phyloP scores from a whole-genome alignment of 2,888 invertebrate genomes.

The Stenolophus ochropezus region DNA sequence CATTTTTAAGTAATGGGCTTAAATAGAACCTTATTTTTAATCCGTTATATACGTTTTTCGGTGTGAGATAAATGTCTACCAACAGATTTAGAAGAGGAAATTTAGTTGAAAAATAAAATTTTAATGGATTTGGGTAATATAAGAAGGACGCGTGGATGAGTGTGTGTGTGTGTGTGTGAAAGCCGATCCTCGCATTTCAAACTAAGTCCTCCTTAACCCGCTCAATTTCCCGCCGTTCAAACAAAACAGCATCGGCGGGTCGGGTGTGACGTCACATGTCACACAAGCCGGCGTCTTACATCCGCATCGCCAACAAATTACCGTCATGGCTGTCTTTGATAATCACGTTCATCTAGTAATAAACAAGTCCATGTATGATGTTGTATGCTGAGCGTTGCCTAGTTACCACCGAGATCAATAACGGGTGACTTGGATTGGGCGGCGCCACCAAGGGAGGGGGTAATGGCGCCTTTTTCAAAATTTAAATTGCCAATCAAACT shows the following conservation, averaged over 20 bases:
- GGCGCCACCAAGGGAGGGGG: slow-evolving; percentile 11
- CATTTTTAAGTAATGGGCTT: no score
- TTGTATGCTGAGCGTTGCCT: slow-evolving; percentile 47
- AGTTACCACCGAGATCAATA: slow-evolving; percentile 51
- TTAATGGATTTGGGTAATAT: no score
- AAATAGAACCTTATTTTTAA: no score
- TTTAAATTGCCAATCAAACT: not conserved
- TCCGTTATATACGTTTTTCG: no score
- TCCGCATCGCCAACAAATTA: slow-evolving; percentile 7
- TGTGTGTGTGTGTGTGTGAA: no score
- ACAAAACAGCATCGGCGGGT: not conserved
- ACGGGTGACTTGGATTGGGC: slow-evolving; percentile 45
- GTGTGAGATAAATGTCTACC: no score
- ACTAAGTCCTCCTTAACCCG: not conserved
- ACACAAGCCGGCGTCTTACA: not conserved
- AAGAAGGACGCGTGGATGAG: no score
- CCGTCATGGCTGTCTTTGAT: slow-evolving; percentile 41
- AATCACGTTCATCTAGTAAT: slow-evolving; percentile 49
- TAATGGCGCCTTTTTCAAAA: not conserved
- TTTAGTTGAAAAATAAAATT: no score
- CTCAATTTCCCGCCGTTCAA: not conserved
- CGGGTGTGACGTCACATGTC: not conserved
- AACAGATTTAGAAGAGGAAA: no score
- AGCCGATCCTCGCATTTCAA: not conserved
- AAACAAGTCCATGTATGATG: slow-evolving; percentile 57